Base-by-base conservation (phyloP, 2,888 invertebrate species). In the Leptura quadrifasciata region DNA sequence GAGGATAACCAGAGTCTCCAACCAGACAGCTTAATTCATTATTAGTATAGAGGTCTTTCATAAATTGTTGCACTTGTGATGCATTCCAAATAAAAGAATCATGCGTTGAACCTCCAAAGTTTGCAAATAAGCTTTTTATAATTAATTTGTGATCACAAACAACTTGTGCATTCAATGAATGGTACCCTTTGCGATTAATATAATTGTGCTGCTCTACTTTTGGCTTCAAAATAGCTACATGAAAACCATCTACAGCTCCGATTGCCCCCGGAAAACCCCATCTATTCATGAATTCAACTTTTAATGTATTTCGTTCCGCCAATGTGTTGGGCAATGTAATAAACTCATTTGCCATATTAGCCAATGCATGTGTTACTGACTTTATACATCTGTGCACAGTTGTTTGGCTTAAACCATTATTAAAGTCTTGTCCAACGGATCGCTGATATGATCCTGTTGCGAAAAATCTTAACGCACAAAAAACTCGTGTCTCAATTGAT, bases 261-360 rank as follows among this genome's bases (percentile, higher is more conserved):
- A 31, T 31, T 31, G 27, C 27, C 8, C 6, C 27, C 27, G 15
- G 39, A 39, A 39, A 6, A 15, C 39, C 39, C 39, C 21, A 57
- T 20, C 10, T 20, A 57, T 57, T 57, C 57, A 57, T 57, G 9
- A 57, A 57, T 20, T 57, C 57, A 57, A 57, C 8, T 20, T 57
- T 57, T 57, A 57, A 20, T 15, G 20, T 9, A 57, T 57, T 57
- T 57, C 21, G 20, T 57, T 57, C 20, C 4, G 10, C 12, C 1
- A 6, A 21, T 12, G 20, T 57, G 21, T 21, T 57, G 12, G 57
- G 57, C 20, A 57, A 12, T 21, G 10, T 17, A 0, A 57, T 57
- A 20, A 20, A 57, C 4, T 57, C 21, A 17, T 57, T 18, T 17
- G 57, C 57, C 6, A 57, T 12, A 18, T 57, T 12, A 18, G 57